Base-by-base conservation (phyloP, 2,888 invertebrate species). In the Pseudoips prasinana region DNA sequence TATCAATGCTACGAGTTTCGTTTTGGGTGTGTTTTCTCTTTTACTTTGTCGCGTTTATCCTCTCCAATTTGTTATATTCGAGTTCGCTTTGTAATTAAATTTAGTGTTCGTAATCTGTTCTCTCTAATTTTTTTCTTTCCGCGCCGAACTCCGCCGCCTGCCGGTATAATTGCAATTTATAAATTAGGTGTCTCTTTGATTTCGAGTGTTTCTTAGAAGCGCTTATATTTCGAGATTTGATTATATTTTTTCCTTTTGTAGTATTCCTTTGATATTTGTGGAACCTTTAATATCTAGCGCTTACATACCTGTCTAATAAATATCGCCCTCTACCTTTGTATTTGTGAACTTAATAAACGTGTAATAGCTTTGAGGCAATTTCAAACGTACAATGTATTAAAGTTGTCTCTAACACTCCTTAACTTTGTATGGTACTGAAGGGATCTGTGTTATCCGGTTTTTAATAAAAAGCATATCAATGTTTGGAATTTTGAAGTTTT, bases 1-100 rank as follows among this genome's bases (percentile, higher is more conserved):
- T 88, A 88, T 87, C 88, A 87, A 86, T 87, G 87, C 86, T 85
- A 65, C 74, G 86, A 82, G 84, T 87, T 87, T 87, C 86, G 86
- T 85, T 84, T 81, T 76, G 73, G 76, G 79, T 82, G 84, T 86
- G 85, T 87, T 85, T 86, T 86, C 82, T 84, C 82, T 86, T 86
- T 87, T 84, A 86, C 88, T 86, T 88, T 86, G 87, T 86, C 87
- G 86, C 87, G 85, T 82, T 87, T 86, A 84, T 86, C 83, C 87
- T 82, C 83, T 81, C 74, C 87, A 86, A 84, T 86, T 85, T 85
- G 86, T 85, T 83, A 81, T 84, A 83, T 87, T 85, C 83, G 73
- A 78, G 82, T 84, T 81, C 81, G 77, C 76, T 82, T 81, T 79
- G 80, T 87, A 86, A 86, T 88, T 86, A 86, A 84, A 86, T 87